phyloP scores from a whole-genome alignment of 2,797 vertebrate species.

The Microctenopoma stevenorrisi region DNA sequence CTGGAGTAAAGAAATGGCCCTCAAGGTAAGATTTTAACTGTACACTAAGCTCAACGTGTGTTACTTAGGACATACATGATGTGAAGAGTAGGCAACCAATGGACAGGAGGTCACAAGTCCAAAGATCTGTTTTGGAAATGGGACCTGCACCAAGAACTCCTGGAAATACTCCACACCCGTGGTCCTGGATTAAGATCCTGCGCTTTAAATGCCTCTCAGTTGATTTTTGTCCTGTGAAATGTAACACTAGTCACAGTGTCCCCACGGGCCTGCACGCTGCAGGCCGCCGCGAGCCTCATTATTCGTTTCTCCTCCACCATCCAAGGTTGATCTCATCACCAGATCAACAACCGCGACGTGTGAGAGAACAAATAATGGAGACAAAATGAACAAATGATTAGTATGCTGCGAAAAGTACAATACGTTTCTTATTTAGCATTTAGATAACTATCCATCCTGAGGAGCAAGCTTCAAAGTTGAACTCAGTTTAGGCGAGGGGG shows the following conservation, averaged over 20 bases:
- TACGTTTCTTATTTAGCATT: slow-evolving; percentile 99
- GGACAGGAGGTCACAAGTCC: too few species aligned
- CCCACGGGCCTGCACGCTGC: slow-evolving; percentile 49
- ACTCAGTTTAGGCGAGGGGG: slow-evolving; percentile 99
- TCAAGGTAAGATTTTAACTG: neutral
- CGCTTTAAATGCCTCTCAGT: slow-evolving; percentile 35
- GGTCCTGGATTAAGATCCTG: too few species aligned
- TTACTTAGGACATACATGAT: too few species aligned
- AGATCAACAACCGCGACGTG: slow-evolving; percentile 91
- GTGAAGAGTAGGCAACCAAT: too few species aligned
- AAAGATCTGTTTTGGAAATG: too few species aligned
- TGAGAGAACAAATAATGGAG: slow-evolving; percentile 94
- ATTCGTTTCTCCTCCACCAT: slow-evolving; percentile 80
- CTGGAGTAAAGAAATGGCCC: neutral
- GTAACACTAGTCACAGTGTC: slow-evolving; percentile 30
- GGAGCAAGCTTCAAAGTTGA: slow-evolving; percentile 99
- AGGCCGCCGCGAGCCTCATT: slow-evolving; percentile 72
- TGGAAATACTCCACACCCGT: too few species aligned
- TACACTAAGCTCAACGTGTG: too few species aligned
- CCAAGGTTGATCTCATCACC: slow-evolving; percentile 94
- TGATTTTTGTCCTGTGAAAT: slow-evolving; percentile 44
- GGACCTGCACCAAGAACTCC: too few species aligned
- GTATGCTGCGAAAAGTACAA: slow-evolving; percentile 99
- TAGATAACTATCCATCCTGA: slow-evolving; percentile 99
- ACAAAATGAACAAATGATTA: slow-evolving; percentile 99